These are phyloP conservation scores for Steinernema feltiae DNA, from an alignment of 1,140 invertebrate genomes.

Conservation along the genomic window DNA sequence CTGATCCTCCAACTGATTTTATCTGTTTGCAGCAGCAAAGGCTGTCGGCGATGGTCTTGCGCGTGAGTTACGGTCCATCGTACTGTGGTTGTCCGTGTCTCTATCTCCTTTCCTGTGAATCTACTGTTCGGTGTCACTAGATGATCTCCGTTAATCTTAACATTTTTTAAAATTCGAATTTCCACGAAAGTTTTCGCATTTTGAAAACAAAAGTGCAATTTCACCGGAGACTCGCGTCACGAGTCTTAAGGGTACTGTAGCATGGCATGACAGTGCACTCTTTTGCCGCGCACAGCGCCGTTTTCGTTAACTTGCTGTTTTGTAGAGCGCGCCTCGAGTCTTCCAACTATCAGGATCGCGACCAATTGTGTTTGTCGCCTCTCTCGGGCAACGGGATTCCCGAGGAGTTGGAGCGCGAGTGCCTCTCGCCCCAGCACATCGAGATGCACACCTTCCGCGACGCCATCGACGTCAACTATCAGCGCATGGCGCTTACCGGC, in stretches of 20 bases:
- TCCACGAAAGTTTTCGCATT: too few species aligned
- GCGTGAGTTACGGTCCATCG: slow-evolving; percentile 19
- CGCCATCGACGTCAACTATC: slow-evolving; percentile 57
- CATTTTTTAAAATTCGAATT: too few species aligned
- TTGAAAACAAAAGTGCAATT: too few species aligned
- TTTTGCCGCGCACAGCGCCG: too few species aligned
- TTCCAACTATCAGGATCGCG: slow-evolving; percentile 10
- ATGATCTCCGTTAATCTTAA: not conserved
- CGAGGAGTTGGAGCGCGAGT: slow-evolving; percentile 21
- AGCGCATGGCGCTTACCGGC: slow-evolving; percentile 57
- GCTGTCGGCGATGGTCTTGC: slow-evolving; percentile 26
- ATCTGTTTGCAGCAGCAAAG: slow-evolving; percentile 17
- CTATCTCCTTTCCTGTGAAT: not conserved
- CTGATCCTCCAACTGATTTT: not conserved
- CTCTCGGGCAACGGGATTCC: slow-evolving; percentile 19
- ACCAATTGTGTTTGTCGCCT: slow-evolving; percentile 15
- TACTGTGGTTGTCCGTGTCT: slow-evolving; percentile 5
- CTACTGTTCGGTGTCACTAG: not conserved
- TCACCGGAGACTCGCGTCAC: too few species aligned
- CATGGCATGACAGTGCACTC: slow-evolving; percentile 19
- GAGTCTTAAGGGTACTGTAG: too few species aligned
- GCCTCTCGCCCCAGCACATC: slow-evolving; percentile 44
- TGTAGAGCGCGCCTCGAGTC: slow-evolving; percentile 25
- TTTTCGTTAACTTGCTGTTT: not conserved
- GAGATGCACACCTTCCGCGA: slow-evolving; percentile 55